Evolutionary conservation across 2,888 invertebrate genomes (phyloP).

Genomic region (Agrochola macilenta): DNA sequence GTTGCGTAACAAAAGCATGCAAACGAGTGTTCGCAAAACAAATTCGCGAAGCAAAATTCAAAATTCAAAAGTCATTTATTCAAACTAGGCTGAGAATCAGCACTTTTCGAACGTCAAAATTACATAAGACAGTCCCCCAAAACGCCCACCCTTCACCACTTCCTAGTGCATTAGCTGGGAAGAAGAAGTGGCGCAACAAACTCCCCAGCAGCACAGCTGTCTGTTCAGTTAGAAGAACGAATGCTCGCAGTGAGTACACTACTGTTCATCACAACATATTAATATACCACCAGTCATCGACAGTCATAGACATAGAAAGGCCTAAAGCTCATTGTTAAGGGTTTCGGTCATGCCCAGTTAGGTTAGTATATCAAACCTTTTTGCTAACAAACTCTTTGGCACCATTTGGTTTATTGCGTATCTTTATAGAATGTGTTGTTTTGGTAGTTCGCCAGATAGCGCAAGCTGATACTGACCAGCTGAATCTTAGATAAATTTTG

Average conservation of each 20-base stretch:
- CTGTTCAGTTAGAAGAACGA: no score
- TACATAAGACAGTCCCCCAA: no score
- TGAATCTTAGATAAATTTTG: not conserved
- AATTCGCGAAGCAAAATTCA: not conserved
- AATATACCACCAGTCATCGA: not conserved
- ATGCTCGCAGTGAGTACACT: no score
- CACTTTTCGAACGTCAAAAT: no score
- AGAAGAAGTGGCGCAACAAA: no score
- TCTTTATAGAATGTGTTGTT: not conserved
- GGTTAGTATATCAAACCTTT: slow-evolving; percentile 19
- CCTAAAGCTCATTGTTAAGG: slow-evolving; percentile 16
- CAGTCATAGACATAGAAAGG: not conserved
- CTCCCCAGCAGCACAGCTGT: no score
- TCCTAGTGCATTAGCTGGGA: no score
- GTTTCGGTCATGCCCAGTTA: not conserved
- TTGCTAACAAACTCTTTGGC: slow-evolving; percentile 7
- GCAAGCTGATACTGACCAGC: not conserved
- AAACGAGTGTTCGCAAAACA: not conserved
- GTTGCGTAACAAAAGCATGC: not conserved
- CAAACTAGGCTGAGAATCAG: no score
- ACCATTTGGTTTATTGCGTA: not conserved
- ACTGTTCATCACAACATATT: not conserved
- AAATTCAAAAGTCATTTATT: no score
- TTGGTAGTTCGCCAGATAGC: slow-evolving; percentile 7
- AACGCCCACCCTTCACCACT: no score